These are phyloP conservation scores for Potamarius usumacintae DNA, from an alignment of 2,113 vertebrate species.

Conservation along the genomic window DNA sequence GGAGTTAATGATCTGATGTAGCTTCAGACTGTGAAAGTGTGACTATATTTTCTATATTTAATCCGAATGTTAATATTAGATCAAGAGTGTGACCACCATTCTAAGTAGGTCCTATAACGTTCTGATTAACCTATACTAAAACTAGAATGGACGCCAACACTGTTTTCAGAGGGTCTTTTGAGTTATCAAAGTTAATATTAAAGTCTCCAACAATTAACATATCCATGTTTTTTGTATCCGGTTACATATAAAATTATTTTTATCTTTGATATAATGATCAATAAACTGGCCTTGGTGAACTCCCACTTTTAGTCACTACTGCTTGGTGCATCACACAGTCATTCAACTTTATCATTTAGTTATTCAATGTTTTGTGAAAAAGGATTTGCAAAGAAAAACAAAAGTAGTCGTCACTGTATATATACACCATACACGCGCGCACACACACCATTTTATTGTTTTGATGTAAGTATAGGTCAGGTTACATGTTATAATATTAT, in stretches of 20 bases:
- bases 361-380: neutral
- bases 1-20: too few species aligned
- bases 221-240: neutral
- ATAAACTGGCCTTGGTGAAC: neutral
- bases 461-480: neutral
- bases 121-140: too few species aligned
- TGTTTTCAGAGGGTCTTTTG: too few species aligned
- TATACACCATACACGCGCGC: neutral
- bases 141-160: too few species aligned
- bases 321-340: neutral
- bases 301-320: neutral
- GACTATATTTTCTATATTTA: too few species aligned
- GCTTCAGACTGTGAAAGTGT: too few species aligned
- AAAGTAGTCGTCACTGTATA: neutral
- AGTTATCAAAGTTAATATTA: too few species aligned
- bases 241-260: neutral
- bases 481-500: neutral
- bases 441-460: neutral
- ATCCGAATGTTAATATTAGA: too few species aligned
- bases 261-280: neutral
- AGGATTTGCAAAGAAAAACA: neutral
- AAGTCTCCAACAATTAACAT: neutral
- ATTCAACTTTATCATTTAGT: neutral
- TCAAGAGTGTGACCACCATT: too few species aligned
- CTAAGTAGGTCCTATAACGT: too few species aligned